These are phyloP conservation scores for Oxyruncus cristatus DNA, from an alignment of 2,113 vertebrate genomes.

Conservation along the genomic window DNA sequence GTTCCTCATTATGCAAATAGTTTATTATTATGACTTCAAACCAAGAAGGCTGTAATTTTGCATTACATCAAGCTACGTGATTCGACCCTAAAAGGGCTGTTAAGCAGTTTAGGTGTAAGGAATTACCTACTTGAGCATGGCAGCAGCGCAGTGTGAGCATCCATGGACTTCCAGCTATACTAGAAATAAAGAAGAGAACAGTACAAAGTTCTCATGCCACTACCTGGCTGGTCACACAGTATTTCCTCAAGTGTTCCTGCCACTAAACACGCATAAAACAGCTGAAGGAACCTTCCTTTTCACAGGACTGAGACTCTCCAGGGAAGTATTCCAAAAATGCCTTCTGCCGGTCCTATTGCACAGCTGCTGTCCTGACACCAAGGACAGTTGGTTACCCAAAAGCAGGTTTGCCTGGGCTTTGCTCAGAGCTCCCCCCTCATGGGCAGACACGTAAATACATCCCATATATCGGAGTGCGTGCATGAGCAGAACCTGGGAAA, in stretches of 20 bases:
- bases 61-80: neutral
- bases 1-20: neutral
- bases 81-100: neutral
- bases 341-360: neutral
- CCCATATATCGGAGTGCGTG: neutral
- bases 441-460: neutral
- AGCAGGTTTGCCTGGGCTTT: neutral
- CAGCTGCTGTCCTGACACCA: slow-evolving; percentile 1
- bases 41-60: neutral
- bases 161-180: neutral
- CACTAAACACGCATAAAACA: neutral
- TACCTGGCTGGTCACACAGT: neutral
- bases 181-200: neutral
- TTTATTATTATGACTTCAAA: neutral
- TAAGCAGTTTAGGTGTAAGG: neutral
- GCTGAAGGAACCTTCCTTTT: neutral
- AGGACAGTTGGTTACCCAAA: neutral
- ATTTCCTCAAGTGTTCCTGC: neutral
- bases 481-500: neutral
- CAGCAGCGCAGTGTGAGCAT: neutral
- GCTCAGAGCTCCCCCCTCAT: neutral
- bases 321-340: neutral
- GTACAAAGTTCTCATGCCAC: neutral
- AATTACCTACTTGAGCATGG: neutral
- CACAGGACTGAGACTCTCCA: neutral